phyloP scores from a whole-genome alignment of 2,113 vertebrate genomes.

The Miniopterus natalensis region DNA sequence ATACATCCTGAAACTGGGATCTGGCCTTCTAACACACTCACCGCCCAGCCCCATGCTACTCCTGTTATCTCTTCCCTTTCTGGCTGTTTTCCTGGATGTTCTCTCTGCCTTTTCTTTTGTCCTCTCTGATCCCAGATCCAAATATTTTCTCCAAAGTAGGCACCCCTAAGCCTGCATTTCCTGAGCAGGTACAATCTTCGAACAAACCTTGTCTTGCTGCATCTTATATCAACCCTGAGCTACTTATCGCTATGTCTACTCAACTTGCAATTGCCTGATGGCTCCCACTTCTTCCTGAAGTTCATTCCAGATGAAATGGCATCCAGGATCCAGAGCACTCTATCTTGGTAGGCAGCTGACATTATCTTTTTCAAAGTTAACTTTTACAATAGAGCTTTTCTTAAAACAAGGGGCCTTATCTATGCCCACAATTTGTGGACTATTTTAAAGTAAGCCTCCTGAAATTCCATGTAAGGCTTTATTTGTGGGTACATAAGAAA shows the following conservation, averaged over 20 bases:
- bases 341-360: neutral
- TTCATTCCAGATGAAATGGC: neutral
- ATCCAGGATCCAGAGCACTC: neutral
- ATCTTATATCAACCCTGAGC: neutral
- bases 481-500: neutral
- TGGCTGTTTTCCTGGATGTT: neutral
- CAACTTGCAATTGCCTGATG: neutral
- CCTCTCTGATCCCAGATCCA: neutral
- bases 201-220: neutral
- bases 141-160: neutral
- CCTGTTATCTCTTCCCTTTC: neutral
- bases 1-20: neutral
- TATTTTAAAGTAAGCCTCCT: neutral
- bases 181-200: neutral
- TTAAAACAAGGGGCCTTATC: neutral
- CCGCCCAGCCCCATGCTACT: accelerated
- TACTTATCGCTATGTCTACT: neutral
- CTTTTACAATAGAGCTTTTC: neutral
- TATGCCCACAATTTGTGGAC: neutral
- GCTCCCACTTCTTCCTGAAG: neutral
- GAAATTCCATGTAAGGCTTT: neutral
- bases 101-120: neutral
- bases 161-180: neutral
- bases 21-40: neutral
- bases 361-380: neutral